Percentiles rank a stretch among this genome's conserved stretches.
These are phyloP conservation scores for Lasius platythorax DNA, from an alignment of 2,888 invertebrate genomes.

Conservation along the genomic window DNA sequence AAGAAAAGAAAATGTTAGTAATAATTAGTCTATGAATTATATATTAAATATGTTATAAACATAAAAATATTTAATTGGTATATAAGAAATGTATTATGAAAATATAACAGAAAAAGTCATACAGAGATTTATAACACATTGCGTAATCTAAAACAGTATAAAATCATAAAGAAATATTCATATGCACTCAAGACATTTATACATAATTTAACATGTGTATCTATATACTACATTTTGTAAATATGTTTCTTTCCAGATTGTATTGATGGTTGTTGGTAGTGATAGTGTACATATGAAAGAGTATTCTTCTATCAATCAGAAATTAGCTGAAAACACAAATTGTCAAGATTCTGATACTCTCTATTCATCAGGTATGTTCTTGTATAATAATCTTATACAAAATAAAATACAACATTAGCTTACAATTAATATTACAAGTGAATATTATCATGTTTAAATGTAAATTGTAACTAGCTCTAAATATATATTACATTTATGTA, in stretches of 20 bases:
- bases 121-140: not conserved
- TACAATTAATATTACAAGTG: not conserved
- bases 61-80: not conserved
- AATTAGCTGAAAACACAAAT: constrained; percentile 70
- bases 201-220: not conserved
- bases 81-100: not conserved
- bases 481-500: constrained; percentile 28
- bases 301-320: constrained; percentile 76
- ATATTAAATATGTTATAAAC: not conserved
- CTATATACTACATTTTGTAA: constrained; percentile 50
- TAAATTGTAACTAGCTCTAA: not conserved
- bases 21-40: constrained; percentile 48
- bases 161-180: not conserved
- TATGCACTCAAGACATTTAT: constrained; percentile 1
- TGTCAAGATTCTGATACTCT: constrained; percentile 60
- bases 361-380: constrained; percentile 69
- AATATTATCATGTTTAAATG: not conserved
- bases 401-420: not conserved
- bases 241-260: constrained; percentile 80
- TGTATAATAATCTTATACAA: not conserved
- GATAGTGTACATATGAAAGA: constrained; percentile 83
- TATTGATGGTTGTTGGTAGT: constrained; percentile 83
- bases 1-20: constrained; percentile 80
- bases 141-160: not conserved
- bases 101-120: not conserved